Percentiles rank a stretch among this genome's conserved stretches.
Conservation (phyloP, 2,888 invertebrate species). For the Platycheirus albimanus region DNA sequence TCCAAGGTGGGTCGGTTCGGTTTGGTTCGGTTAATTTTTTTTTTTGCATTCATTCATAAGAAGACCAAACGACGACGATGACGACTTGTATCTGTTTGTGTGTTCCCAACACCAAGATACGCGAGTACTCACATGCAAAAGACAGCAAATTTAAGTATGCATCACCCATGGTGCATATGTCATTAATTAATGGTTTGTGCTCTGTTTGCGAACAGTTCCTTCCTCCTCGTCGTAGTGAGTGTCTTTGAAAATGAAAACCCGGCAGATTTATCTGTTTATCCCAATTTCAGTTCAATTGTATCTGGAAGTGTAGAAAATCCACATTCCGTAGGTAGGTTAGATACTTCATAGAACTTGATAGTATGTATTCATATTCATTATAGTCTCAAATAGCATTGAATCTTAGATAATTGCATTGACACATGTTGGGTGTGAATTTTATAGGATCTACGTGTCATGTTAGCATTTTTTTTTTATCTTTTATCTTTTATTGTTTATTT, state of each 20-base stretch:
- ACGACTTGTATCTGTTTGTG: conserved; percentile 50
- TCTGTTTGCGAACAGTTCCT: conserved; percentile 54
- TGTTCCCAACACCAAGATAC: conserved; percentile 18
- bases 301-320: conserved; percentile 30
- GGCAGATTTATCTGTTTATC: conserved; percentile 57
- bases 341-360: conserved; percentile 14
- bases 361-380: too few relatives aligned
- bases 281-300: conserved; percentile 52
- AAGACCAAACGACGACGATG: conserved; percentile 27
- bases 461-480: conserved; percentile 49
- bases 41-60: conserved; percentile 66
- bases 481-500: too few relatives aligned
- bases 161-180: conserved; percentile 63
- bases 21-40: not conserved
- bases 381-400: conserved; percentile 22
- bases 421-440: conserved; percentile 68
- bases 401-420: conserved; percentile 69
- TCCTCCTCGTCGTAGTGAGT: conserved; percentile 10
- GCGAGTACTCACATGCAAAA: conserved; percentile 32
- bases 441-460: conserved; percentile 68
- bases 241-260: conserved; percentile 10
- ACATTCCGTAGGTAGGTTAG: conserved; percentile 24
- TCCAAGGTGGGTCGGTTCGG: conserved; percentile 52
- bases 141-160: conserved; percentile 65
- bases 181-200: conserved; percentile 68